Percentiles rank a stretch among this genome's conserved stretches.
phyloP scores from a whole-genome alignment of 2,888 invertebrate species.

The Ichneumoninae sp. region DNA sequence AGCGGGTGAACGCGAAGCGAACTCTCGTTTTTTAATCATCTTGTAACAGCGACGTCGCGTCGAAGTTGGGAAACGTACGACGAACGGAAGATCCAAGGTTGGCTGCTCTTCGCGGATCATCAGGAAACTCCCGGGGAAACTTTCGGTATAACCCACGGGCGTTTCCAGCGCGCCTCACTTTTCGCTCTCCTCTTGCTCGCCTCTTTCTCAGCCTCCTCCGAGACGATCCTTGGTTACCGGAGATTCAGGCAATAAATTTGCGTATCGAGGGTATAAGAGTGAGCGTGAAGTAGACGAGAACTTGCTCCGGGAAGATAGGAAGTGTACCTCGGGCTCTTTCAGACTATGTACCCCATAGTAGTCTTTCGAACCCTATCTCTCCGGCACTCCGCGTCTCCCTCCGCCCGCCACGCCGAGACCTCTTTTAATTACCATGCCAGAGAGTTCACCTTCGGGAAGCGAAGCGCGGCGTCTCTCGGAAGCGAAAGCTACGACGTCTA shows the following conservation, averaged over 20 bases:
- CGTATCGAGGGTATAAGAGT: conserved; percentile 61
- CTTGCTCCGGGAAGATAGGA: conserved; percentile 37
- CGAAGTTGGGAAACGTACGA: conserved; percentile 5
- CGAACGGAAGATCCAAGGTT: conserved; percentile 1
- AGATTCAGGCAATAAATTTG: conserved; percentile 63
- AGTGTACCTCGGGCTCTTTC: conserved; percentile 46
- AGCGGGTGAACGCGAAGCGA: conserved; percentile 44
- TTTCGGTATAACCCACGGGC: conserved; percentile 41
- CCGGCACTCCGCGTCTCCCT: neutral
- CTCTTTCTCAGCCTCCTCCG: conserved; percentile 35
- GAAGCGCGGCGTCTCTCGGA: conserved; percentile 22
- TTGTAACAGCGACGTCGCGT: conserved; percentile 10
- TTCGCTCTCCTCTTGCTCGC: conserved; percentile 21
- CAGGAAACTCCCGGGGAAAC: conserved; percentile 35
- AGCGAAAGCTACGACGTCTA: conserved; percentile 43
- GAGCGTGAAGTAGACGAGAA: conserved; percentile 39
- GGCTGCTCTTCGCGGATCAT: conserved; percentile 38
- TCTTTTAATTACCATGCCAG: conserved; percentile 67
- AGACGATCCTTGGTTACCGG: conserved; percentile 49
- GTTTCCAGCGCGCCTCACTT: conserved; percentile 22
- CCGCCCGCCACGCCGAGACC: conserved; percentile 25
- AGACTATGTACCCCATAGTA: conserved; percentile 27
- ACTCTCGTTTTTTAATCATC: conserved; percentile 53
- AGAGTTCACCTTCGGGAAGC: conserved; percentile 53
- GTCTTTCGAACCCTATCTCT: conserved; percentile 8